Evolutionary conservation across 1,140 invertebrate species (phyloP).

Genomic region (Bombus breviceps): DNA sequence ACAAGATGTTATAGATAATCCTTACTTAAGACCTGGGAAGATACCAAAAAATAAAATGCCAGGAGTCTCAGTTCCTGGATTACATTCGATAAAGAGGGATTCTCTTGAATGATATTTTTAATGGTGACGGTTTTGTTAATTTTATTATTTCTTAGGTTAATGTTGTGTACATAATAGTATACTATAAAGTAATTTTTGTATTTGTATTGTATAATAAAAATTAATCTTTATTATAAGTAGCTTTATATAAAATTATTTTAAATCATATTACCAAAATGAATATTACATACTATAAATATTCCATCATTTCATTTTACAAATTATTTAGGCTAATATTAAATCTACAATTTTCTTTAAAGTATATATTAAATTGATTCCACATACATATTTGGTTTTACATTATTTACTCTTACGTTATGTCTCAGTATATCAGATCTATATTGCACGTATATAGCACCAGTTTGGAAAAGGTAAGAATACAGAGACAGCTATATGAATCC

Average conservation of each 20-base stretch:
- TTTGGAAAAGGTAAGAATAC: conserved; percentile 33
- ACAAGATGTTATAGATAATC: conserved; percentile 91
- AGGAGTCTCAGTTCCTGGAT: conserved; percentile 29
- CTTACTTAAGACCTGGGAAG: conserved; percentile 92
- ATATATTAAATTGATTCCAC: conserved; percentile 40
- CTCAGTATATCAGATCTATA: conserved; percentile 40
- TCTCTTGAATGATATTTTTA: conserved; percentile 34
- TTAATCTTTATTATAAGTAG: conserved; percentile 58
- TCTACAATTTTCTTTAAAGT: conserved; percentile 17
- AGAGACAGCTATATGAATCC: conserved; percentile 28
- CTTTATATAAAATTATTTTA: conserved; percentile 51
- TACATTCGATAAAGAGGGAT: conserved; percentile 55
- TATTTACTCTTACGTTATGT: conserved; percentile 37
- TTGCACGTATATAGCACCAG: conserved; percentile 62
- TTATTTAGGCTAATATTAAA: conserved; percentile 29
- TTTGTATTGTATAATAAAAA: conserved; percentile 50
- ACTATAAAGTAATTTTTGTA: conserved; percentile 30
- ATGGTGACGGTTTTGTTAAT: neutral
- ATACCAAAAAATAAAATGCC: conserved; percentile 84
- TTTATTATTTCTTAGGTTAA: conserved; percentile 37
- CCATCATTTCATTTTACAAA: neutral
- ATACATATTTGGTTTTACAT: conserved; percentile 47
- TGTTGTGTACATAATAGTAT: conserved; percentile 31
- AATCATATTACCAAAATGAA: conserved; percentile 37
- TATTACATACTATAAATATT: conserved; percentile 45